A percentile compares a stretch with the other conserved stretches of the same genome.
phyloP scores from a whole-genome alignment of 2,113 vertebrate species.

The Albula goreensis region DNA sequence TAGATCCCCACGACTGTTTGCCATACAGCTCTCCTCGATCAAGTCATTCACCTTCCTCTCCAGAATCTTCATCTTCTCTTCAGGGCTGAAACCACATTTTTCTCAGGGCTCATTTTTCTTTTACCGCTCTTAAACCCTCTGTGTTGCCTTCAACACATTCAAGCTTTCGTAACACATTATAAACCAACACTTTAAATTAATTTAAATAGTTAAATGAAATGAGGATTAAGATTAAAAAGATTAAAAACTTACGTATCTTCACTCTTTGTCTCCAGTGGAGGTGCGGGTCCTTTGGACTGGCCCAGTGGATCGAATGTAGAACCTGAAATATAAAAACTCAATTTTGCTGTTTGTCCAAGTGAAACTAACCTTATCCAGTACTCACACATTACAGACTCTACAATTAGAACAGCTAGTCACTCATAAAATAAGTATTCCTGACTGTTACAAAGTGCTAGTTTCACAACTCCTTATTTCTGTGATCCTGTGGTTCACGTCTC shows the following conservation, averaged over 20 bases:
- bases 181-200: too few relatives aligned
- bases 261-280: constrained; percentile 84
- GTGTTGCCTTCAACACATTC: neutral
- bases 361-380: too few relatives aligned
- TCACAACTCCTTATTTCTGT: neutral
- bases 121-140: neutral
- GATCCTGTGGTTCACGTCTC: neutral
- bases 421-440: too few relatives aligned
- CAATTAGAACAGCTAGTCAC: too few relatives aligned
- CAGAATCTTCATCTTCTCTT: constrained; percentile 91
- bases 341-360: too few relatives aligned
- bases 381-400: too few relatives aligned
- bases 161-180: neutral
- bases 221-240: neutral
- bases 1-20: constrained; percentile 80
- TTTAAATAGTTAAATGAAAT: too few relatives aligned
- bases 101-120: neutral
- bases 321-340: constrained; percentile 66
- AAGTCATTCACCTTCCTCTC: constrained; percentile 95
- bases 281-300: constrained; percentile 83
- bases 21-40: constrained; percentile 94
- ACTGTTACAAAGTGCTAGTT: neutral
- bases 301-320: constrained; percentile 88
- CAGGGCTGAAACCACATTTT: constrained; percentile 70
- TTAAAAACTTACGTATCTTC: constrained; percentile 82